Evolutionary conservation across 2,888 invertebrate genomes (phyloP).

Genomic region (Yponomeuta cagnagella): DNA sequence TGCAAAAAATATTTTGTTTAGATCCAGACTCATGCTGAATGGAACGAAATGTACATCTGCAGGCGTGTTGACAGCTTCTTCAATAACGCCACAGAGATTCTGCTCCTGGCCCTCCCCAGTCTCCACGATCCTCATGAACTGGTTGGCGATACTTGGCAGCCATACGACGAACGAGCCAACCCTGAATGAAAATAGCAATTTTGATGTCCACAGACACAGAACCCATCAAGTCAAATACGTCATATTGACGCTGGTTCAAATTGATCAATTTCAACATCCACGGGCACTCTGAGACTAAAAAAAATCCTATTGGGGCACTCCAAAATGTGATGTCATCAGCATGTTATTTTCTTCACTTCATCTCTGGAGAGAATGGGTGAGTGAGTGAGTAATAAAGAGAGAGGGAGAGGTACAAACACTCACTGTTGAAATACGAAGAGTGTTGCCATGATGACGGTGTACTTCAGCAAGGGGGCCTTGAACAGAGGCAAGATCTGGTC

Average conservation of each 20-base stretch:
- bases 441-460: conserved; percentile 52
- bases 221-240: too few species aligned
- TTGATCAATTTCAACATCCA: too few species aligned
- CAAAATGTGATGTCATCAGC: too few species aligned
- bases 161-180: conserved; percentile 33
- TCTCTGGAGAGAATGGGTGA: not conserved
- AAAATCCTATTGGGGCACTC: too few species aligned
- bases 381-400: not conserved
- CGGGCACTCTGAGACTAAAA: too few species aligned
- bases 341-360: too few species aligned
- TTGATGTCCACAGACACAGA: not conserved
- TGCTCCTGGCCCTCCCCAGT: conserved; percentile 25
- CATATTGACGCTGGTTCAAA: too few species aligned
- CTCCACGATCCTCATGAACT: conserved; percentile 25
- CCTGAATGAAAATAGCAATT: conserved; percentile 23
- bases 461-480: conserved; percentile 46
- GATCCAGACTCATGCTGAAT: not conserved
- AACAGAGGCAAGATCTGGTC: conserved; percentile 55
- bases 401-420: not conserved
- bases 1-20: too few species aligned
- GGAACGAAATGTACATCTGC: conserved; percentile 25
- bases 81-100: conserved; percentile 27
- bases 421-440: conserved; percentile 35
- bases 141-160: conserved; percentile 30
- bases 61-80: conserved; percentile 23